Evolutionary conservation across 2,888 invertebrate genomes (phyloP).

Genomic region (Ennomos erosarius): DNA sequence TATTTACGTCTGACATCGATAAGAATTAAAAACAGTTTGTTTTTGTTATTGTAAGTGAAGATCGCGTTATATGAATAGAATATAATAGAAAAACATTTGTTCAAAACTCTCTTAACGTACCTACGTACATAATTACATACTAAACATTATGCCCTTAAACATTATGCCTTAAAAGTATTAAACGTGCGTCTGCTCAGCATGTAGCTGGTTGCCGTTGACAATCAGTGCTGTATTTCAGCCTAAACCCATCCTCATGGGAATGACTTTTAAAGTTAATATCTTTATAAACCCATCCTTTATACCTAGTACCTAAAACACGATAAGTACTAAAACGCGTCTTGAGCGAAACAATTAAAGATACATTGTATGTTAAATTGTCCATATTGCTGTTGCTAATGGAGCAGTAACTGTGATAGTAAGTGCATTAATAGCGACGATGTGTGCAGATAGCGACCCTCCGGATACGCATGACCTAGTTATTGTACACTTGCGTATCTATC

Average conservation of each 20-base stretch:
- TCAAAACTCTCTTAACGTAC: too few species aligned
- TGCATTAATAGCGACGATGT: constrained; percentile 61
- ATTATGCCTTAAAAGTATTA: too few species aligned
- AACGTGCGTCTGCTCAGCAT: too few species aligned
- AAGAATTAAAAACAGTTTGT: constrained; percentile 12
- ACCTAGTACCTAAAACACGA: too few species aligned
- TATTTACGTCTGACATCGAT: constrained; percentile 7
- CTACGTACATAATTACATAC: too few species aligned
- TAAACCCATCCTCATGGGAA: too few species aligned
- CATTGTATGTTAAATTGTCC: constrained; percentile 16
- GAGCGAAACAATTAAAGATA: constrained; percentile 6
- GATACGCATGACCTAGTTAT: constrained; percentile 44
- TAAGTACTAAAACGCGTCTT: constrained; percentile 4
- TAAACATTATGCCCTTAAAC: too few species aligned
- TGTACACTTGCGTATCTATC: constrained; percentile 11
- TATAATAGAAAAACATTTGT: too few species aligned
- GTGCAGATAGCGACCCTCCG: constrained; percentile 65
- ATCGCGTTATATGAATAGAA: constrained; percentile 4
- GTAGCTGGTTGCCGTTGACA: too few species aligned
- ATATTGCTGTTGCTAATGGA: constrained; percentile 28
- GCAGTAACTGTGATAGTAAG: constrained; percentile 52
- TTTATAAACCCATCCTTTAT: too few species aligned
- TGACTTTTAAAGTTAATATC: too few species aligned
- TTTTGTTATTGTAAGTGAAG: constrained; percentile 14
- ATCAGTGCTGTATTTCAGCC: too few species aligned